These are phyloP conservation scores for Eristalinus sepulchralis DNA, from an alignment of 2,888 invertebrate genomes.

Conservation along the genomic window DNA sequence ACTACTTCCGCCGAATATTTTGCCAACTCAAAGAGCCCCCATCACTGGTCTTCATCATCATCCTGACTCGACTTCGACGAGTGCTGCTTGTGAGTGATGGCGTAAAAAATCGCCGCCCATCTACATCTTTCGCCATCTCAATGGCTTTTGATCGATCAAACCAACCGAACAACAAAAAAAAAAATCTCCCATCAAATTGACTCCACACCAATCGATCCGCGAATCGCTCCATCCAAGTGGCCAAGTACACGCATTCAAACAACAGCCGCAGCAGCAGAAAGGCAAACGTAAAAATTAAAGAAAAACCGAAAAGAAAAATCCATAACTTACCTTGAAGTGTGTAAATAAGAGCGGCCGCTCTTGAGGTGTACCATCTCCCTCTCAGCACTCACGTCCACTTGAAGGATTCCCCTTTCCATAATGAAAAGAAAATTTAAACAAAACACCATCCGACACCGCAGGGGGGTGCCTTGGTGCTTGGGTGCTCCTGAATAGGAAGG, in stretches of 20 bases:
- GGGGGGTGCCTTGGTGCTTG: conserved; percentile 4
- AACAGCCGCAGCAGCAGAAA: background rate
- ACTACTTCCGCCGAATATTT: conserved; percentile 30
- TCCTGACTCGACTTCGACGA: conserved; percentile 11
- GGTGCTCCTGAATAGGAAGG: conserved; percentile 20
- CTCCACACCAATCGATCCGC: conserved; percentile 32
- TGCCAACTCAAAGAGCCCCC: background rate
- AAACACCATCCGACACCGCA: conserved; percentile 1
- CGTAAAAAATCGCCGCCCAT: conserved; percentile 13
- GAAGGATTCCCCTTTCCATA: conserved; percentile 20
- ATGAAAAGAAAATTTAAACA: conserved; percentile 16
- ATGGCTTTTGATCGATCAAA: conserved; percentile 53
- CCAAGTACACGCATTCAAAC: conserved; percentile 12
- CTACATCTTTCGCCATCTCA: conserved; percentile 18
- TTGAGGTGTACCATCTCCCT: conserved; percentile 15
- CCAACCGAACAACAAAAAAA: conserved; percentile 32
- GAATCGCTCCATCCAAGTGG: conserved; percentile 19
- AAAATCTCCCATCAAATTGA: conserved; percentile 54
- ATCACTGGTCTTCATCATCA: conserved; percentile 1
- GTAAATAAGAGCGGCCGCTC: conserved; percentile 55
- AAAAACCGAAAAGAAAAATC: conserved; percentile 21
- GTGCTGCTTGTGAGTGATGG: conserved; percentile 25
- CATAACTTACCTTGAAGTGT: conserved; percentile 48
- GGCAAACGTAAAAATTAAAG: background rate
- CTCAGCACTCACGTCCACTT: conserved; percentile 24